phyloP scores from a whole-genome alignment of 2,113 vertebrate species.

The Coracopsis vasa region DNA sequence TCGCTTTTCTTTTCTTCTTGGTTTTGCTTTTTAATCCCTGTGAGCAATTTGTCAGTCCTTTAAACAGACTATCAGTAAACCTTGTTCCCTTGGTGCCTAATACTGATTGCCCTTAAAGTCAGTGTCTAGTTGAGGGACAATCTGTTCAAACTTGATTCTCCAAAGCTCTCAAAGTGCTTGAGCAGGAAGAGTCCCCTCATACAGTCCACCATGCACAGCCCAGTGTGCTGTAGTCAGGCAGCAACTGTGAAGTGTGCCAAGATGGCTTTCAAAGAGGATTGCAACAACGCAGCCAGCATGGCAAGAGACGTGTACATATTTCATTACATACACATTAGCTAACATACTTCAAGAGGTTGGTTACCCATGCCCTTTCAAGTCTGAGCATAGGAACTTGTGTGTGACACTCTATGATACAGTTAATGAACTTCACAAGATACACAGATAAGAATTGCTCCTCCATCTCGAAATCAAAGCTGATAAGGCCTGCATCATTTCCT shows the following conservation, averaged over 20 bases:
- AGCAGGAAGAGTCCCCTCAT: not conserved
- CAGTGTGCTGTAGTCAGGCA: not conserved
- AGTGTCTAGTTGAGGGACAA: rapidly evolving
- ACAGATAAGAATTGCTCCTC: not conserved
- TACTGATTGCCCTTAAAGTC: not conserved
- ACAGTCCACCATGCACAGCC: not conserved
- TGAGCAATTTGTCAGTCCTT: not conserved
- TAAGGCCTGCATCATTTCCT: not conserved
- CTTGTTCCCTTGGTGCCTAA: not conserved
- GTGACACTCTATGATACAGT: not conserved
- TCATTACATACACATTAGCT: not conserved
- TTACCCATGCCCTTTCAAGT: not conserved
- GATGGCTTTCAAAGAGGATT: not conserved
- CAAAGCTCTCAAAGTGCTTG: not conserved
- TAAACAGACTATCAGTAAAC: not conserved
- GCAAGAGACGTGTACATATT: not conserved
- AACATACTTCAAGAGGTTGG: not conserved
- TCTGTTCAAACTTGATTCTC: not conserved
- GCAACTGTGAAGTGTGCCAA: rapidly evolving
- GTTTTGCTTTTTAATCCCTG: not conserved
- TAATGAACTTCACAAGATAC: rapidly evolving
- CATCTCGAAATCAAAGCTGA: not conserved
- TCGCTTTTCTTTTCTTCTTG: not conserved
- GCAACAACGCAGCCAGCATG: rapidly evolving
- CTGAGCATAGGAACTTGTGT: not conserved